phyloP scores from a whole-genome alignment of 2,797 vertebrate genomes.

The Orientallactaga sibirica region DNA sequence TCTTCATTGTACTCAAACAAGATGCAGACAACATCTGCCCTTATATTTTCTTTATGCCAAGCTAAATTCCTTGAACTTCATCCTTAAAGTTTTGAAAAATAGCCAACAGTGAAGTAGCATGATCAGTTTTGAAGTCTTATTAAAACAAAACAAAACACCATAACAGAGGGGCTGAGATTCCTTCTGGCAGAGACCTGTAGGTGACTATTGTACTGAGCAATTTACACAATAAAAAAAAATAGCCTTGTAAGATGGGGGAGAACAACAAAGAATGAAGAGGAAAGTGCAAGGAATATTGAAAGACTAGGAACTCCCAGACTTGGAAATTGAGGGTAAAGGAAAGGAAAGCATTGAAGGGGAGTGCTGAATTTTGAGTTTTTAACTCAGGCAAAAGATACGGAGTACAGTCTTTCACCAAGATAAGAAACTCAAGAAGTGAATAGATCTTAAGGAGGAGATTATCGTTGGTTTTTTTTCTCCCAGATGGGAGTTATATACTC shows the following conservation, averaged over 20 bases:
- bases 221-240: neutral
- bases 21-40: neutral
- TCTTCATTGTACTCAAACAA: neutral
- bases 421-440: neutral
- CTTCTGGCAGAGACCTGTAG: neutral
- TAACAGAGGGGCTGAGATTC: neutral
- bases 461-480: neutral
- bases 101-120: neutral
- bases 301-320: neutral
- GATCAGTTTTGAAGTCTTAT: constrained; percentile 14
- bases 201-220: neutral
- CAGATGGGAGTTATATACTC: neutral
- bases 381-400: neutral
- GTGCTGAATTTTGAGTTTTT: neutral
- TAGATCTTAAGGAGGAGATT: neutral
- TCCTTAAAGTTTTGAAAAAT: neutral
- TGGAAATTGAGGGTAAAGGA: neutral
- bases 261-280: fast-evolving
- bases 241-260: neutral
- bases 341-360: neutral
- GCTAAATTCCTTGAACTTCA: constrained; percentile 36
- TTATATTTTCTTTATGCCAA: neutral
- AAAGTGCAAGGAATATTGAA: neutral
- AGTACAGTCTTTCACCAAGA: neutral
- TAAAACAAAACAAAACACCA: neutral